Percentiles rank a stretch among this genome's conserved stretches.
phyloP scores from a whole-genome alignment of 2,113 vertebrate genomes.

The Poecile atricapillus region DNA sequence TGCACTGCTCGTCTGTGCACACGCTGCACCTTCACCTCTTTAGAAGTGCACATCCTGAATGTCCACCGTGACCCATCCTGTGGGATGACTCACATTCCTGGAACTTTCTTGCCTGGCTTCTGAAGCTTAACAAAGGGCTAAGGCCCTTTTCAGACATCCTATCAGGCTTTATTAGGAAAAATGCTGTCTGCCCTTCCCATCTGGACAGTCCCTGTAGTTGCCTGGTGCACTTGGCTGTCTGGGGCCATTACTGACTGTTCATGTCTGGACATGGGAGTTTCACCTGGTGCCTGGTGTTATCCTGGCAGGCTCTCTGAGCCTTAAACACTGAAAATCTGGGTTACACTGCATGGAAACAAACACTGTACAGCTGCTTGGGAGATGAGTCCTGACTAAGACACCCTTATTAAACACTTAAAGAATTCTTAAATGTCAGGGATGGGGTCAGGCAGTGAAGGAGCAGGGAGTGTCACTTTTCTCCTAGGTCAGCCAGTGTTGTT shows the following conservation, averaged over 20 bases:
- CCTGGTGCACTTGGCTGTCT: not conserved
- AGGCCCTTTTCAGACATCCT: constrained; percentile 28
- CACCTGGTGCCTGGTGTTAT: not conserved
- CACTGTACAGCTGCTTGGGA: not conserved
- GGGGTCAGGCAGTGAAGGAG: not conserved
- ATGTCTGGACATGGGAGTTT: not conserved
- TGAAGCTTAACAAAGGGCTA: constrained; percentile 41
- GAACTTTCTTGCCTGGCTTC: constrained; percentile 56
- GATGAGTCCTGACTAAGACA: not conserved
- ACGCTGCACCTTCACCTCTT: constrained; percentile 61
- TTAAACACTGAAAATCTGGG: not conserved
- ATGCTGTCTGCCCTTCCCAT: not conserved
- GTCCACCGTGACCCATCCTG: constrained; percentile 42
- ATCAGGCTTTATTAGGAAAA: constrained; percentile 63
- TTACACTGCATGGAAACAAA: fast-evolving
- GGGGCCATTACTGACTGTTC: fast-evolving
- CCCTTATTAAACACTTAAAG: not conserved
- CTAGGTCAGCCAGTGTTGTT: not conserved
- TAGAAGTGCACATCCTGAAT: constrained; percentile 54
- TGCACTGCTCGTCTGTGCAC: not conserved
- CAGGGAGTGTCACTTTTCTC: not conserved
- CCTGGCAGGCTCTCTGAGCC: not conserved
- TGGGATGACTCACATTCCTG: constrained; percentile 60
- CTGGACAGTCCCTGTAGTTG: not conserved
- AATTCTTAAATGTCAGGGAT: not conserved